Evolutionary conservation across 2,797 vertebrate species (phyloP), one percentile per base, ranked within the genome.

Genomic region (Paedocypris micromegethes): DNA sequence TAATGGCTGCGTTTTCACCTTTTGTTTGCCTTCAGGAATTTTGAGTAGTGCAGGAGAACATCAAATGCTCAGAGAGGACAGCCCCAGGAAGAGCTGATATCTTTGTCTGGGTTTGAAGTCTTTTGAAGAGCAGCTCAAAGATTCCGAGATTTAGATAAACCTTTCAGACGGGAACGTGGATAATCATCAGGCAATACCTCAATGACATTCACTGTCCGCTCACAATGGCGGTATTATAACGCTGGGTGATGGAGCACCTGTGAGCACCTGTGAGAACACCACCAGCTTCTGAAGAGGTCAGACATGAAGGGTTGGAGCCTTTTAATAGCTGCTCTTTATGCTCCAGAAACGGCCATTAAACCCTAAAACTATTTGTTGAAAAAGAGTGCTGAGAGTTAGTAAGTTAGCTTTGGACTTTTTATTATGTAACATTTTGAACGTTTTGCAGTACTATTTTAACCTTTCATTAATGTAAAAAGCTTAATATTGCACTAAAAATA

Each of bases 111-210:
- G 44, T 47, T 5, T 23, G 8, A 44, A 46, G 54, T 65, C 55
- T 65, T 65, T 65, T 58, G 9, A 43, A 56, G 45, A 61, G 44
- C 40, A 44, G 50, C 9, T 23, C 64, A 55, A 54, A 72, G 56
- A 56, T 47, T 47, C 64, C 53, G 9, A 51, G 64, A 68, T 57
- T 58, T 51, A 52, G 71, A 66, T 73, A 53, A 78, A 68, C 65
- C 66, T 73, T 73, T 78, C 42, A 74, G 72, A 70, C 73, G 64
- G 58, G 70, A 72, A 50, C 53, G 46, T 50, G 59, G 48, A 72
- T 75, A 51, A 75, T 73, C 70, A 69, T 55, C 58, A 40, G 40
- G n/a, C 56, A 51, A 49, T 49, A 52, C 54, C 38, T 53, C 57
- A 64, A 49, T n/a, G 56, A 55, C 65, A 56, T 70, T 77, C 50